Conservation (phyloP, 1,140 invertebrate genomes). For the Delia radicum region DNA sequence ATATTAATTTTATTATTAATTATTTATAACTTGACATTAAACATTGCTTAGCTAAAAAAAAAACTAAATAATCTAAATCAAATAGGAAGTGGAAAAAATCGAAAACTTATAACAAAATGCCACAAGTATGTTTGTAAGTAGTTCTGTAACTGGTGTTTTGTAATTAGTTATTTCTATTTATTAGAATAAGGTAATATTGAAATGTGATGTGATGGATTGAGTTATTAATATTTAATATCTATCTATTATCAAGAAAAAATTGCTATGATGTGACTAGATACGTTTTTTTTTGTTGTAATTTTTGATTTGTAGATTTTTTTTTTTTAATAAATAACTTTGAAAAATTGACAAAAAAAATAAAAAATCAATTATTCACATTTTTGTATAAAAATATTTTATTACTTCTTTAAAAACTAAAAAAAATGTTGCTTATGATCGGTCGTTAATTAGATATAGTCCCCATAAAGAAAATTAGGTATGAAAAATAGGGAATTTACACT, state of each 20-base stretch:
- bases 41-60: conserved; percentile 15
- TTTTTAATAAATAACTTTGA: no score
- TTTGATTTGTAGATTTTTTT: not conserved
- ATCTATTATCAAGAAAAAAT: not conserved
- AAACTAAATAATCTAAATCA: not conserved
- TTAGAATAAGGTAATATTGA: not conserved
- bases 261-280: not conserved
- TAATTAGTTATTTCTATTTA: not conserved
- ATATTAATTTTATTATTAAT: not conserved
- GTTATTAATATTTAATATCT: not conserved
- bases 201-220: not conserved
- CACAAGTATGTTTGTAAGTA: not conserved
- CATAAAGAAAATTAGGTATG: no score
- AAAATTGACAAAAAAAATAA: no score
- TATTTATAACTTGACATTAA: conserved; percentile 5
- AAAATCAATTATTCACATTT: no score
- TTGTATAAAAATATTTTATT: no score
- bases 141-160: not conserved
- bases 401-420: no score
- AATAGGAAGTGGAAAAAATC: not conserved
- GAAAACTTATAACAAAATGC: not conserved
- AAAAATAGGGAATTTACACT: no score
- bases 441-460: no score
- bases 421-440: no score
- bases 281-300: not conserved